Conservation (phyloP, 2,113 vertebrate genomes). For the Chloropsis hardwickii region DNA sequence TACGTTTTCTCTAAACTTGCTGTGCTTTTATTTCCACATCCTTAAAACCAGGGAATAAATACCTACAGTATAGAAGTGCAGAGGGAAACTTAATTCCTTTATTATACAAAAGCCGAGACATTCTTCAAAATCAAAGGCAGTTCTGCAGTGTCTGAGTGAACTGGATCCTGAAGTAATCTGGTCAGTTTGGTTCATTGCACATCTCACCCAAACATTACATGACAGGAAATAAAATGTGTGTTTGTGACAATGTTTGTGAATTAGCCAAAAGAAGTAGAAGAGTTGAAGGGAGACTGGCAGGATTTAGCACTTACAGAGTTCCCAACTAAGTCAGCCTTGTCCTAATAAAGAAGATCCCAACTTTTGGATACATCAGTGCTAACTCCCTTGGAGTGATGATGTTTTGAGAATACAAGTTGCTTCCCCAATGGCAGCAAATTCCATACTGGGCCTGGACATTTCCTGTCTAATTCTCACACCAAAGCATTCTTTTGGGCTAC, state of each 20-base stretch:
- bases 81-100: not conserved
- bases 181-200: not conserved
- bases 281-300: not conserved
- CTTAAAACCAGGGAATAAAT: not conserved
- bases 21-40: not conserved
- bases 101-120: slow-evolving; percentile 7
- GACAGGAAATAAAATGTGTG: not conserved
- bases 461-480: not conserved
- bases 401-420: not conserved
- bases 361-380: not conserved
- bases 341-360: not conserved
- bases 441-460: not conserved
- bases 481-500: not conserved
- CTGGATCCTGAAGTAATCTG: not conserved
- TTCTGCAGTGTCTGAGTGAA: not conserved
- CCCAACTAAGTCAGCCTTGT: not conserved
- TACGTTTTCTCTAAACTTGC: not conserved
- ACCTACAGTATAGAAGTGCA: not conserved
- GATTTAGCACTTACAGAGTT: not conserved
- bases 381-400: not conserved
- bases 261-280: not conserved
- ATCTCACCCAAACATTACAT: not conserved
- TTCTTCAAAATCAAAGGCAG: not conserved
- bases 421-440: not conserved
- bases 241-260: not conserved